These are phyloP conservation scores for Anoura caudifer DNA, from an alignment of 2,113 vertebrate species.

Conservation along the genomic window DNA sequence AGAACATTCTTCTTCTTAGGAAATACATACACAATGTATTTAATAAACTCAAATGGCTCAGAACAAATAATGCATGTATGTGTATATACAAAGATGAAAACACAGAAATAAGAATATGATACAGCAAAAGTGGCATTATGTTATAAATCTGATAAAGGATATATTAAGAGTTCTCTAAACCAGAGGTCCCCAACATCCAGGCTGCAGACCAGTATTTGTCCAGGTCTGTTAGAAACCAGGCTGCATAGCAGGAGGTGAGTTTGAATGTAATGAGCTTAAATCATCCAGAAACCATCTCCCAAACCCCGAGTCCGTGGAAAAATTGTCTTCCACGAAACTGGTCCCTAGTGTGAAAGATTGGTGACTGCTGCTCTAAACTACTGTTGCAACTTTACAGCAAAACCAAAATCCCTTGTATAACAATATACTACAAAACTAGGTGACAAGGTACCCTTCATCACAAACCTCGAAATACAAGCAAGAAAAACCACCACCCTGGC, in stretches of 20 bases:
- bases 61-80: background rate
- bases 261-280: no score
- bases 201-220: no score
- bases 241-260: no score
- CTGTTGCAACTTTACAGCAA: background rate
- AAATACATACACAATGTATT: background rate
- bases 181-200: no score
- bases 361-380: background rate
- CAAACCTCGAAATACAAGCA: background rate
- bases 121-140: background rate
- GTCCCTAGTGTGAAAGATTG: no score
- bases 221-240: no score
- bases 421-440: background rate
- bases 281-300: no score
- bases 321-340: no score
- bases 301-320: no score
- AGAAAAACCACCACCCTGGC: no score
- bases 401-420: background rate
- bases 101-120: background rate
- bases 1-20: background rate
- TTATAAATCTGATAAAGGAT: background rate
- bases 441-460: background rate
- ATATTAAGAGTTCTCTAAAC: background rate
- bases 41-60: background rate
- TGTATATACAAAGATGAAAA: background rate